A percentile compares a stretch with the other conserved stretches of the same genome.
phyloP scores from a whole-genome alignment of 2,888 invertebrate species.

The Epinotia nisella region DNA sequence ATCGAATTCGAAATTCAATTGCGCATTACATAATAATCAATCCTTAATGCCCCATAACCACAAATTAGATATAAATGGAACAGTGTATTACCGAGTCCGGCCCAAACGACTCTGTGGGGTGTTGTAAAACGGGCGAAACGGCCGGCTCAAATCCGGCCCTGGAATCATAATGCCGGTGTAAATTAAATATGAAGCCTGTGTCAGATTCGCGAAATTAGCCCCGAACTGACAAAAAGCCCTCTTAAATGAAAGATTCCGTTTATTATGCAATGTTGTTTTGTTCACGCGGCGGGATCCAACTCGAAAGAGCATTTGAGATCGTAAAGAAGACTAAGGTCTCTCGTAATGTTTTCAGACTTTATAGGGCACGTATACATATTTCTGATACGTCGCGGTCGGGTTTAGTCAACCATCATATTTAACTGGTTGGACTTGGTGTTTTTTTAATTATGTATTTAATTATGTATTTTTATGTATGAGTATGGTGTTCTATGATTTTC shows the following conservation, averaged over 20 bases:
- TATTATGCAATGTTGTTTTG: constrained; percentile 33
- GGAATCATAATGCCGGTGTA: constrained; percentile 57
- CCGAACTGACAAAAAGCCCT: constrained; percentile 42
- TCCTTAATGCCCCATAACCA: constrained; percentile 52
- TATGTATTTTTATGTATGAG: too few species aligned
- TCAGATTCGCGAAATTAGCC: constrained; percentile 46
- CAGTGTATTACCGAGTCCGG: constrained; percentile 58
- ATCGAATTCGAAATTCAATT: constrained; percentile 45
- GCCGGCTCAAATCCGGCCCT: constrained; percentile 58
- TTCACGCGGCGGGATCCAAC: constrained; percentile 12
- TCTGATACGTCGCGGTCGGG: too few species aligned
- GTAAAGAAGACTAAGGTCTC: background rate
- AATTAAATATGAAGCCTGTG: constrained; percentile 64
- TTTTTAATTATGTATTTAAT: too few species aligned
- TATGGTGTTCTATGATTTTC: too few species aligned
- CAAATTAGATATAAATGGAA: constrained; percentile 70
- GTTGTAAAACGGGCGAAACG: constrained; percentile 63
- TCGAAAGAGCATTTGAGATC: constrained; percentile 11
- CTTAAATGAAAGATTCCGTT: constrained; percentile 41
- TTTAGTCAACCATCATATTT: too few species aligned
- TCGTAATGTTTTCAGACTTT: constrained; percentile 6
- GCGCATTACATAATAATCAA: constrained; percentile 50
- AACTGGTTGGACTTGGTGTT: too few species aligned
- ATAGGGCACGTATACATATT: background rate
- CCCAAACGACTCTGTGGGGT: constrained; percentile 64